A percentile compares a stretch with the other conserved stretches of the same genome.
phyloP scores from a whole-genome alignment of 2,113 vertebrate species.

The Neoarius graeffei region DNA sequence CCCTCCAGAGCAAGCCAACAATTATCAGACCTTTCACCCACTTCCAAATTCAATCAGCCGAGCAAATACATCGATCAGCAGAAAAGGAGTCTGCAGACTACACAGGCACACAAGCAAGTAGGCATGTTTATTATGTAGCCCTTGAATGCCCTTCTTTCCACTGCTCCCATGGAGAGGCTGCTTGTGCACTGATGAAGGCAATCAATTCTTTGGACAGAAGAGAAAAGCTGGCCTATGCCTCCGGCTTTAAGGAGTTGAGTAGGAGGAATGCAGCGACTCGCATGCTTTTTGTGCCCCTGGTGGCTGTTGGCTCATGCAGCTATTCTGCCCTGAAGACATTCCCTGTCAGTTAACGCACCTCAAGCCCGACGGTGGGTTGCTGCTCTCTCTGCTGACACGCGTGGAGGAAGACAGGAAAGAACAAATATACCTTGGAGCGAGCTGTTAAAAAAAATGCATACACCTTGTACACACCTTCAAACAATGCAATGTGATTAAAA shows the following conservation, averaged over 20 bases:
- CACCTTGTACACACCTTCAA: neutral
- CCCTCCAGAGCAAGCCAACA: conserved; percentile 69
- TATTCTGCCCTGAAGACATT: conserved; percentile 34
- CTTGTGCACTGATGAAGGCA: conserved; percentile 66
- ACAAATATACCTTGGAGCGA: conserved; percentile 28
- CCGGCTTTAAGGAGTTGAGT: conserved; percentile 25
- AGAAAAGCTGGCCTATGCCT: conserved; percentile 16
- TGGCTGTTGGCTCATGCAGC: conserved; percentile 20
- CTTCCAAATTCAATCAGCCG: conserved; percentile 68
- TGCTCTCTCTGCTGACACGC: conserved; percentile 9
- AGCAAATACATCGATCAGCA: conserved; percentile 68
- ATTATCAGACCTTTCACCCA: conserved; percentile 68
- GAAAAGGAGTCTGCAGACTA: conserved; percentile 32
- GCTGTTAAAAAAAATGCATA: neutral
- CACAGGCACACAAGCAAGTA: conserved; percentile 37
- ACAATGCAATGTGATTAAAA: neutral
- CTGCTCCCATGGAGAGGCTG: conserved; percentile 54
- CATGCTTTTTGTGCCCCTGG: neutral
- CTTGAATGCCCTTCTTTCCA: conserved; percentile 41
- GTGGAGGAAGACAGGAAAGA: conserved; percentile 29
- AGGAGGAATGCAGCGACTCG: conserved; percentile 13
- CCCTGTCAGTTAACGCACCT: conserved; percentile 33
- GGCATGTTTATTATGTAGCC: conserved; percentile 62
- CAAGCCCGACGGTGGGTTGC: conserved; percentile 12
- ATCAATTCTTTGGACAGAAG: conserved; percentile 64